Base-by-base conservation (phyloP, 2,888 invertebrate genomes). In the Melanchra persicariae region DNA sequence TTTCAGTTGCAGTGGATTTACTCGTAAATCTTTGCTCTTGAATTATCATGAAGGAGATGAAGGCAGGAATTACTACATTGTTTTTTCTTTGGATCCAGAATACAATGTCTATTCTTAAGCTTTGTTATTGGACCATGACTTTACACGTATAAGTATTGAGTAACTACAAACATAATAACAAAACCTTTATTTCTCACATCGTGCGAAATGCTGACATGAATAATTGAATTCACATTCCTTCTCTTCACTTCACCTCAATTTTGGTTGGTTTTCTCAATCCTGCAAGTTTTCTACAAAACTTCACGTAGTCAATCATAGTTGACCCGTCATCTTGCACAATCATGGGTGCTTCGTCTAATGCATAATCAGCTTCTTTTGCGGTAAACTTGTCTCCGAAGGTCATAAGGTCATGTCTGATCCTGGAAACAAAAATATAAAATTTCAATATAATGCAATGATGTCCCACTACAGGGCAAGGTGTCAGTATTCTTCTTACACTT, bases 341-440 rank as follows among this genome's bases (percentile, higher is more conserved):
- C 66, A 96, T 90, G 0, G 97, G 97, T 0, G 97, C 97, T 85
- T 97, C 97, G 78, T 97, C 96, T 19, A 97, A 89, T 0, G 97
- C 97, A 81, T 96, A 96, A 77, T 96, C 95, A 0, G 97, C 97
- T 91, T 97, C 97, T 79, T 96, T 96, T 58, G 94, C 94, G 0
- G 97, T 96, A 87, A 97, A 97, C 87, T 96, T 96, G 85, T 97
- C 97, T 7, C 97, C 97, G 90, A 96, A 97, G 10, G 96, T 96
- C 95, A 97, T 97, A 55, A 97, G 92, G 86, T 97, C 97, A 81
- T 96, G 96, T 76, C 96, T 97, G 82, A 97, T 97, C 87, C 97
- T 97, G 92, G 3, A 89, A 91, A 19, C 43, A 43, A 43, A 19
- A 19, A 19, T 15, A 15, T 9, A 22, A 22, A 22, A 45, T 45